Conservation (phyloP, 2,888 invertebrate genomes). For the Disparrhopalites patrizii region DNA sequence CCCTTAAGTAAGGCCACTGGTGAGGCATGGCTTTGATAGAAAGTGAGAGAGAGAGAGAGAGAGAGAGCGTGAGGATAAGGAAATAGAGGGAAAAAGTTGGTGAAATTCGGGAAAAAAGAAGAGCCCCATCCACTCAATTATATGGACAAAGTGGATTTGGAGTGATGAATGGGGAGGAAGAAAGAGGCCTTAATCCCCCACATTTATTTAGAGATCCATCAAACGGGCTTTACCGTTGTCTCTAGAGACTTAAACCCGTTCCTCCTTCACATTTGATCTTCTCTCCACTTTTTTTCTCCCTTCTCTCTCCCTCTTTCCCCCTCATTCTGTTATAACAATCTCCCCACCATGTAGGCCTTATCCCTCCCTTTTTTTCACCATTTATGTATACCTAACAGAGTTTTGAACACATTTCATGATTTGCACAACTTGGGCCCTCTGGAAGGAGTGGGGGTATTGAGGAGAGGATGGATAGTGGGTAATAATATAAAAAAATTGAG, state of each 20-base stretch:
- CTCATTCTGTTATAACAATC: no score
- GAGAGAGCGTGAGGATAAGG: no score
- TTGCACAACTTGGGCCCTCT: no score
- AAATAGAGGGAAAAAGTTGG: slow-evolving; percentile 20
- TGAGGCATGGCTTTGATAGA: no score
- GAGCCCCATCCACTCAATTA: slow-evolving; percentile 39
- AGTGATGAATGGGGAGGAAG: slow-evolving; percentile 33
- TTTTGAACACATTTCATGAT: no score
- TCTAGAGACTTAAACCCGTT: slow-evolving; percentile 30
- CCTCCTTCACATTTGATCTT: slow-evolving; percentile 33
- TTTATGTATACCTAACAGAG: no score
- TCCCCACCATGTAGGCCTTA: no score
- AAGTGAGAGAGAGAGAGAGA: not conserved
- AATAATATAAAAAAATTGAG: no score
- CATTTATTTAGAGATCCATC: slow-evolving; percentile 34
- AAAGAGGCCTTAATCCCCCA: slow-evolving; percentile 34
- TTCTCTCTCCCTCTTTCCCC: slow-evolving; percentile 1
- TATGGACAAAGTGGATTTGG: slow-evolving; percentile 40
- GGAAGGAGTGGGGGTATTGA: no score
- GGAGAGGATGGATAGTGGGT: no score
- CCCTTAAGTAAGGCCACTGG: no score
- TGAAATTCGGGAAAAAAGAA: slow-evolving; percentile 23
- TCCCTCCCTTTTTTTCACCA: not conserved
- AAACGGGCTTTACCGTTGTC: slow-evolving; percentile 31
- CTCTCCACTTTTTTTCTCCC: slow-evolving; percentile 21